Evolutionary conservation across 2,888 invertebrate genomes (phyloP).

Genomic region (Perithous albicinctus): DNA sequence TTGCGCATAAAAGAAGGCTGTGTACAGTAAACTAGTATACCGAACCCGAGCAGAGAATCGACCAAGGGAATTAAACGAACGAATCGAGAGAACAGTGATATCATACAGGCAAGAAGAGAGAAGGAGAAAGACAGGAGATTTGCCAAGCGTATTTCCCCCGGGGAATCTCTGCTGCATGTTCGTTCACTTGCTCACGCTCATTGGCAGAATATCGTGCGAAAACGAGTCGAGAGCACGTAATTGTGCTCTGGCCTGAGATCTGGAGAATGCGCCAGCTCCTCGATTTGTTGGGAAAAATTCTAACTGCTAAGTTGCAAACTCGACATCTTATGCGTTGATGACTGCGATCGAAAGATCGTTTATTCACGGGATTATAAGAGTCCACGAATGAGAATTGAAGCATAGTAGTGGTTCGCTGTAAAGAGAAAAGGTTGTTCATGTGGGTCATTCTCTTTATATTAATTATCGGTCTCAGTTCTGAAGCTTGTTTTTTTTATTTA

Average conservation of each 20-base stretch:
- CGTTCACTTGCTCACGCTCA: constrained; percentile 47
- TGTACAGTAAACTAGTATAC: not conserved
- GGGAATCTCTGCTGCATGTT: constrained; percentile 44
- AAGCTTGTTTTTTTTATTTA: not conserved
- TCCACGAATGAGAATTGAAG: constrained; percentile 1
- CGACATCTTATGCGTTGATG: constrained; percentile 49
- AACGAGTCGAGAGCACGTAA: constrained; percentile 49
- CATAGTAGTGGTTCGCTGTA: too few relatives aligned
- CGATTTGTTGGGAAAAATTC: constrained; percentile 45
- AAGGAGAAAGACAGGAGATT: constrained; percentile 24
- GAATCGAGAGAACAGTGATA: constrained; percentile 37
- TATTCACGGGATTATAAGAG: constrained; percentile 53
- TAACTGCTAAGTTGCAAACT: constrained; percentile 47
- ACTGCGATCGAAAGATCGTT: constrained; percentile 51
- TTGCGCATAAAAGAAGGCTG: constrained; percentile 9
- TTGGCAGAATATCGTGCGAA: constrained; percentile 57
- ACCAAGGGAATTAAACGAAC: constrained; percentile 56
- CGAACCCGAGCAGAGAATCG: constrained; percentile 23
- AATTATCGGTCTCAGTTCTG: too few relatives aligned
- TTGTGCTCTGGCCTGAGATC: constrained; percentile 36
- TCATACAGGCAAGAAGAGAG: constrained; percentile 11
- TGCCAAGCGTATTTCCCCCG: constrained; percentile 52
- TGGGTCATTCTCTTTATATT: too few relatives aligned
- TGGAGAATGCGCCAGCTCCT: constrained; percentile 30
- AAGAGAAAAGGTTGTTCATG: too few relatives aligned